These are phyloP conservation scores for Cottus gobio DNA, from an alignment of 2,113 vertebrate genomes.

Conservation along the genomic window DNA sequence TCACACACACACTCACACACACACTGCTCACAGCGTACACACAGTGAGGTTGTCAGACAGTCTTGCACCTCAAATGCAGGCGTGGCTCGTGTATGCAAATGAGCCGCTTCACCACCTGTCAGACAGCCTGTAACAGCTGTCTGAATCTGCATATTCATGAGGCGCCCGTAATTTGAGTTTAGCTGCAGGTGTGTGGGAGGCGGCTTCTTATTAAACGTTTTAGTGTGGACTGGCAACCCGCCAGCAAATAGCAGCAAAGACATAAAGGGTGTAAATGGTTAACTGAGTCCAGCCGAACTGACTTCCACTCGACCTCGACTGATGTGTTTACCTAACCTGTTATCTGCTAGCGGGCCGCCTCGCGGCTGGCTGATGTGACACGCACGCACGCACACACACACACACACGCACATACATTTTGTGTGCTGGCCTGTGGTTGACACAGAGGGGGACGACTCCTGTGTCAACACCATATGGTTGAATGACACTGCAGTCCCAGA, in stretches of 20 bases:
- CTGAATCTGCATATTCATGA: constrained; percentile 62
- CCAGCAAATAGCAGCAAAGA: background rate
- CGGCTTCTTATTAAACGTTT: constrained; percentile 6
- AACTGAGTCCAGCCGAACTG: constrained; percentile 2
- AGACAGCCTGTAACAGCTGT: constrained; percentile 34
- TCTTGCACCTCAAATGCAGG: constrained; percentile 10
- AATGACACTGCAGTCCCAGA: constrained; percentile 33
- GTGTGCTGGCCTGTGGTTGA: constrained; percentile 53
- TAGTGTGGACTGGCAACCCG: constrained; percentile 12
- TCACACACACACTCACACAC: background rate
- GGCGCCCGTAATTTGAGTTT: constrained; percentile 2
- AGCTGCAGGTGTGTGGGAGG: constrained; percentile 39
- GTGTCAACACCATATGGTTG: constrained; percentile 66
- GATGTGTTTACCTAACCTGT: constrained; percentile 51
- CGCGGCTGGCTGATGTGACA: constrained; percentile 12
- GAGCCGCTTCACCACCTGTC: constrained; percentile 35
- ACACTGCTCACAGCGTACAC: background rate
- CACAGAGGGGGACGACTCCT: constrained; percentile 58
- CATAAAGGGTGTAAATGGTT: background rate
- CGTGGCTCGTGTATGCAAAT: constrained; percentile 30
- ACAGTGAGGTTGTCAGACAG: background rate
- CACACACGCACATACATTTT: constrained; percentile 35
- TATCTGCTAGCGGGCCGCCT: constrained; percentile 60
- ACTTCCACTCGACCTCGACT: constrained; percentile 26
- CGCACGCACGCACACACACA: background rate